A percentile compares a stretch with the other conserved stretches of the same genome.
phyloP scores from a whole-genome alignment of 2,888 invertebrate genomes.

The Pristionchus maxplancki region DNA sequence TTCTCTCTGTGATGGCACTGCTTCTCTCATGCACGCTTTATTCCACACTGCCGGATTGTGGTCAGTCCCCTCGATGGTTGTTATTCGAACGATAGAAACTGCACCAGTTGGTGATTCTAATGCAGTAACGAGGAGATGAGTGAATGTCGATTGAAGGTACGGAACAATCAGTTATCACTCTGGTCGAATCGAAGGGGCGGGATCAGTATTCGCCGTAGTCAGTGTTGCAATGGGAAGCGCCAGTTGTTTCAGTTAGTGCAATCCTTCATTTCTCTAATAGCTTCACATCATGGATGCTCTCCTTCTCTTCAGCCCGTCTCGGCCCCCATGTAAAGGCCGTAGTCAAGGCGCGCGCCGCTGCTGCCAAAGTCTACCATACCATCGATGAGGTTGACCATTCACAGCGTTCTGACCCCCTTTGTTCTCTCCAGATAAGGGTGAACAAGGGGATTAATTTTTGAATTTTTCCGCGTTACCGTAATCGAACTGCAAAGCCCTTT shows the following conservation, averaged over 20 bases:
- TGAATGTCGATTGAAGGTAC: neutral
- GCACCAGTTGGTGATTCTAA: too few relatives aligned
- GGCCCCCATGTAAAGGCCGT: conserved; percentile 31
- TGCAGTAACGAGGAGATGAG: too few relatives aligned
- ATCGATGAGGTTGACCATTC: too few relatives aligned
- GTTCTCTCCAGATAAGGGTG: too few relatives aligned
- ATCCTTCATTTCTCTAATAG: neutral
- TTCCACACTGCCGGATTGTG: conserved; percentile 35
- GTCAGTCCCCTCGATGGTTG: neutral
- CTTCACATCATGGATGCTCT: neutral
- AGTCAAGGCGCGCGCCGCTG: conserved; percentile 19
- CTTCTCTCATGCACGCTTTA: neutral
- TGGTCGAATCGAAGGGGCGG: conserved; percentile 20
- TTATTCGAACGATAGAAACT: too few relatives aligned
- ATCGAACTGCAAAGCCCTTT: too few relatives aligned
- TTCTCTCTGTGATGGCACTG: neutral
- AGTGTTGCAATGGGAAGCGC: neutral
- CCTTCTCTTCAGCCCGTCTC: neutral
- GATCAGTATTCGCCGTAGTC: neutral
- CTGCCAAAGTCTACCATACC: neutral
- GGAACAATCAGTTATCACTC: conserved; percentile 24
- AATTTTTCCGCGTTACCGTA: too few relatives aligned
- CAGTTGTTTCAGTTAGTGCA: neutral
- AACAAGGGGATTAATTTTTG: too few relatives aligned
- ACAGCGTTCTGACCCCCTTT: too few relatives aligned